These are phyloP conservation scores for Tetraneura akinire DNA, from an alignment of 1,140 invertebrate genomes.

Conservation along the genomic window DNA sequence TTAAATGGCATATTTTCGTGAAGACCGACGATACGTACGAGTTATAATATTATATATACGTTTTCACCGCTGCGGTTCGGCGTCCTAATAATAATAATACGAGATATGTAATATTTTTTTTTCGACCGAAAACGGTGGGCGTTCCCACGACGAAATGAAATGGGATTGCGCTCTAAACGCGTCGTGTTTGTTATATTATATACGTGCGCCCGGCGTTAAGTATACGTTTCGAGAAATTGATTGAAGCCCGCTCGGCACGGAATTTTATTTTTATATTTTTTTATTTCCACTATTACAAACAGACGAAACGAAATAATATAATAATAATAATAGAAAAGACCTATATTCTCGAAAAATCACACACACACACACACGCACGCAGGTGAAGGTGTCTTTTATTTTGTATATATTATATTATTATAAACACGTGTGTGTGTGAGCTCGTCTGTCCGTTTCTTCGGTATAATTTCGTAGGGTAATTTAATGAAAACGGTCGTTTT, in stretches of 20 bases:
- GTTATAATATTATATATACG: background rate
- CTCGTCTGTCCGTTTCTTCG: conserved; percentile 46
- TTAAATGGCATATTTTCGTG: conserved; percentile 48
- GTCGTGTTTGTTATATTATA: conserved; percentile 18
- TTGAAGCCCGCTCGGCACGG: conserved; percentile 36
- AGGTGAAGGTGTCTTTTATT: conserved; percentile 39
- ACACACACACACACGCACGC: conserved; percentile 23
- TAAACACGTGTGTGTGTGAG: no score
- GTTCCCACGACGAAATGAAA: conserved; percentile 41
- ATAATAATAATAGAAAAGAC: conserved; percentile 23
- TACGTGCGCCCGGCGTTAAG: background rate
- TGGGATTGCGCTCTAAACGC: conserved; percentile 38
- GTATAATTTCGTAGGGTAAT: conserved; percentile 48
- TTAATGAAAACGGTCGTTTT: conserved; percentile 51
- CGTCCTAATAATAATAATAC: conserved; percentile 18
- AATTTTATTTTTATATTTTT: conserved; percentile 28
- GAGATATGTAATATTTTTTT: conserved; percentile 4
- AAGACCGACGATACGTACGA: conserved; percentile 1
- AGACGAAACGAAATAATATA: background rate
- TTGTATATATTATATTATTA: no score
- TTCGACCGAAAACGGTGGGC: conserved; percentile 49
- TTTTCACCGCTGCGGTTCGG: background rate
- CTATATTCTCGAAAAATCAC: conserved; percentile 21
- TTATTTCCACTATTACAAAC: conserved; percentile 24
- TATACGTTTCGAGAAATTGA: conserved; percentile 47